A percentile compares a stretch with the other conserved stretches of the same genome.
These are phyloP conservation scores for Scaptomyza parva DNA, from an alignment of 2,888 invertebrate species.

Conservation along the genomic window DNA sequence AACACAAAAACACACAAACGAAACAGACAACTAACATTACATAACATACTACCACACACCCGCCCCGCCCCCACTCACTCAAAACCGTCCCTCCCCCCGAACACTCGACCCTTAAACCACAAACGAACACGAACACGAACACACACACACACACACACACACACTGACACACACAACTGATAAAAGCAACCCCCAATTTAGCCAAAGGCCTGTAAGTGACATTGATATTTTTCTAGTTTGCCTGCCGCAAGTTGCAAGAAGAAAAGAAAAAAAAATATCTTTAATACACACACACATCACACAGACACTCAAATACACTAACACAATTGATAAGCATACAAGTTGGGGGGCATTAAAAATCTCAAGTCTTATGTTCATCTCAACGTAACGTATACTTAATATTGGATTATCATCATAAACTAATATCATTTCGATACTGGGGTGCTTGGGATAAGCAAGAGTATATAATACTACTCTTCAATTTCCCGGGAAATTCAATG, in stretches of 20 bases:
- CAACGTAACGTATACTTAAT: too few species aligned
- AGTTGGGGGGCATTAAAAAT: too few species aligned
- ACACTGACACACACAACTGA: slow-evolving; percentile 9
- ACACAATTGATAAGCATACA: background rate
- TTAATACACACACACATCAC: background rate
- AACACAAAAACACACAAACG: too few species aligned
- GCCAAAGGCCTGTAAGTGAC: slow-evolving; percentile 64
- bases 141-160: slow-evolving; percentile 2
- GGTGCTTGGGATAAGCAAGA: too few species aligned
- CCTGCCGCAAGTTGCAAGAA: slow-evolving; percentile 17
- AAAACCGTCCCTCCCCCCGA: background rate
- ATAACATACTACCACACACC: slow-evolving; percentile 42
- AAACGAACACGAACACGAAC: background rate
- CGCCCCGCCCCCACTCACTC: slow-evolving; percentile 1
- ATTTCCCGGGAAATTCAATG: too few species aligned
- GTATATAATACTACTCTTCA: too few species aligned
- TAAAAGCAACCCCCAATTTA: slow-evolving; percentile 42
- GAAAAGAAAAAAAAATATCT: background rate
- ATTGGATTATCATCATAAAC: too few species aligned
- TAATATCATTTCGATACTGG: too few species aligned
- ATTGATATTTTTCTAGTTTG: slow-evolving; percentile 69
- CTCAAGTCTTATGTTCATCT: too few species aligned
- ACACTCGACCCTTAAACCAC: background rate
- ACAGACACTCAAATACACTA: background rate
- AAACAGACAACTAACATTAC: slow-evolving; percentile 64